Evolutionary conservation across 2,888 invertebrate species (phyloP), one percentile per base, ranked within the genome.

Genomic region (Pandemis heparana): DNA sequence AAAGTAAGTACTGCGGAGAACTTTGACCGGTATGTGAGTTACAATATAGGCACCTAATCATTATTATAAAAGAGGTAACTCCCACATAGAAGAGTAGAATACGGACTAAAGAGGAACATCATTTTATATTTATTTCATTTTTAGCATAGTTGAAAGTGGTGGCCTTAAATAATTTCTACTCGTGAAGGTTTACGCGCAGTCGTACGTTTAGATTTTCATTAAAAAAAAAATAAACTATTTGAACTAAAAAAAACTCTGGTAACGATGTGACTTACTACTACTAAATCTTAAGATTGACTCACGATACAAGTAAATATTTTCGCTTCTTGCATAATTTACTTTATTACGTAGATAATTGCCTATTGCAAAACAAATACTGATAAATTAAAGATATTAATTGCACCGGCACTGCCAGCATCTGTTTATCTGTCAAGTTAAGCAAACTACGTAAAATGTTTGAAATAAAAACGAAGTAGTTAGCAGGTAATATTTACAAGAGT

Each of bases 251-350:
- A 32, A 2, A 2, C 23, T 32, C n/a, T n/a, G 39, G 48, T 48
- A n/a, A 48, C 16, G 18, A 8, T 53, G 23, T 23, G 4, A 56
- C 16, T 18, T 23, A 56, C 0, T 56, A 23, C 48, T 5, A 7
- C n/a, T 2, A 56, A 56, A 23, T 56, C 12, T 12, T 32, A 12
- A 10, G 56, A 56, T 56, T 23, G 18, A 23, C 23, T 9, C 23
- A 5, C 12, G 12, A 4, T 10, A 5, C 10, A 56, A 56, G 51
- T 51, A 51, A 56, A 56, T 56, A 23, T 56, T 56, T 56, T 56
- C 23, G 23, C 56, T 23, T 23, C 56, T 56, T 56, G 56, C 56
- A 56, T 56, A 56, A 23, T 56, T 56, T 10, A 56, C 23, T 10
- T 23, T 23, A 12, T 56, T 56, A 10, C 12, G 23, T 23, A 56